Conservation (phyloP, 2,797 vertebrate species). For the Hydrophis major region DNA sequence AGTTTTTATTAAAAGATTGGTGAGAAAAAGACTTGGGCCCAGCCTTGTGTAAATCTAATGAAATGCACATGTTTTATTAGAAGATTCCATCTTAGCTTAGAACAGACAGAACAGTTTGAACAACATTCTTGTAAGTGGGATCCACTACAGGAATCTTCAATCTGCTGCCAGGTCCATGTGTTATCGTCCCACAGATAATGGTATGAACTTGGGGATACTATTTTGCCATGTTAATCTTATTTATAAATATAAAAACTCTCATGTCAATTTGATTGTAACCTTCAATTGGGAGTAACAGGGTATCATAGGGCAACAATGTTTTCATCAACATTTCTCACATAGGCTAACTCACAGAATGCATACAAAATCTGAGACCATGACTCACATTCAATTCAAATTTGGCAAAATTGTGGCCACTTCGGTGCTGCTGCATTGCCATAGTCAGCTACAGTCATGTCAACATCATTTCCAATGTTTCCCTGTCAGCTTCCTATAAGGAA, state of each 20-base stretch:
- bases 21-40: background rate
- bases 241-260: background rate
- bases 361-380: background rate
- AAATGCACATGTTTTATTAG: background rate
- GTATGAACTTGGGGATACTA: background rate
- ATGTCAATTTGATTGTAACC: background rate
- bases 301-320: background rate
- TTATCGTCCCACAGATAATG: background rate
- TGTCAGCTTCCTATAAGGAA: background rate
- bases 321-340: background rate
- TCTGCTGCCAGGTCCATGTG: background rate
- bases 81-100: background rate
- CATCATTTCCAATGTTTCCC: background rate
- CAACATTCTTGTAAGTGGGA: background rate
- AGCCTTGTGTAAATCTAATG: background rate
- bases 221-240: background rate
- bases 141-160: background rate
- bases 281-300: background rate
- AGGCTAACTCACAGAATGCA: background rate
- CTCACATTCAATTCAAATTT: background rate
- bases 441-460: background rate
- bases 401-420: background rate
- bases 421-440: background rate
- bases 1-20: background rate
- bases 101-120: background rate